These are phyloP conservation scores for Heliconius ismenius DNA, from an alignment of 2,888 invertebrate genomes.

Conservation along the genomic window DNA sequence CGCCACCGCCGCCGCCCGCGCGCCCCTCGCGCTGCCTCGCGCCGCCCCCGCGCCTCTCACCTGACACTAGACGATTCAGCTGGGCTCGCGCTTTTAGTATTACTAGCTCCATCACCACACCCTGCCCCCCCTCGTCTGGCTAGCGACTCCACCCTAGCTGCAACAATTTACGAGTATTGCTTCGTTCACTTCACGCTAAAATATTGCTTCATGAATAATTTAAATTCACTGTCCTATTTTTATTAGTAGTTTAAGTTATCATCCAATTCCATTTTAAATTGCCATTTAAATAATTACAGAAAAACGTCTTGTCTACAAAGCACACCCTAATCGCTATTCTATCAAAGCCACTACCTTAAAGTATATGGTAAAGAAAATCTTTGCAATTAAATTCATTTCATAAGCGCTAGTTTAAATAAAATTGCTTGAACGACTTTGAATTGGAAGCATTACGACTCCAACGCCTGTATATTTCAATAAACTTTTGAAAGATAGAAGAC, in stretches of 20 bases:
- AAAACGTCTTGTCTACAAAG: neutral
- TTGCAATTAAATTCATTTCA: slow-evolving; percentile 23
- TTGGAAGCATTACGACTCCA: slow-evolving; percentile 22
- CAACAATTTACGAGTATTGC: slow-evolving; percentile 43
- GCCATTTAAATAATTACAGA: neutral
- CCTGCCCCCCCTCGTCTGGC: slow-evolving; percentile 53
- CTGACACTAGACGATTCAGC: slow-evolving; percentile 82
- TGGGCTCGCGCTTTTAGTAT: slow-evolving; percentile 83
- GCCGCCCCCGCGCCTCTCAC: slow-evolving; percentile 58
- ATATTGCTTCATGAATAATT: neutral
- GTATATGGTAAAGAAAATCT: slow-evolving; percentile 14
- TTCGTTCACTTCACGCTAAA: neutral
- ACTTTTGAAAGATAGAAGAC: slow-evolving; percentile 18
- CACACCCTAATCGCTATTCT: slow-evolving; percentile 22
- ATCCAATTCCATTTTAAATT: neutral
- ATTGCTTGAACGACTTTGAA: slow-evolving; percentile 23
- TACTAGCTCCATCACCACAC: slow-evolving; percentile 83
- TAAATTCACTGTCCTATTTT: neutral
- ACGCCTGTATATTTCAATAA: slow-evolving; percentile 19
- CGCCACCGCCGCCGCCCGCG: slow-evolving; percentile 58
- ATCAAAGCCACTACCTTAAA: slow-evolving; percentile 23
- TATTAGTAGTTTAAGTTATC: neutral
- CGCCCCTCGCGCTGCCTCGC: slow-evolving; percentile 52
- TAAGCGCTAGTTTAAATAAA: slow-evolving; percentile 25
- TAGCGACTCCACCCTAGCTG: slow-evolving; percentile 53